Evolutionary conservation across 2,888 invertebrate species (phyloP).

Genomic region (Xestobium rufovillosum): DNA sequence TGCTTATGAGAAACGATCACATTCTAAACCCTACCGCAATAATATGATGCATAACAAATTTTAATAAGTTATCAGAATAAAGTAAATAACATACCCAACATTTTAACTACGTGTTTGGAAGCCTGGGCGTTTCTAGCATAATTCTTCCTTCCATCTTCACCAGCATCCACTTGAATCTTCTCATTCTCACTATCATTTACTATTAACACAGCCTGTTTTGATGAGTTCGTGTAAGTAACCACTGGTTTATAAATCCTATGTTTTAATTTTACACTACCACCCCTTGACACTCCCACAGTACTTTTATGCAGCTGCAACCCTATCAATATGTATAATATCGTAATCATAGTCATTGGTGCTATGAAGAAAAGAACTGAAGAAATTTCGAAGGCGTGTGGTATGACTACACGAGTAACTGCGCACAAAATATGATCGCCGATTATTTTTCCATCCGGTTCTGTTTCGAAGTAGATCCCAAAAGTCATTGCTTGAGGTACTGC

Average conservation of each 20-base stretch:
- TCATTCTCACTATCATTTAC: conserved; percentile 24
- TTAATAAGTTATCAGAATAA: too few relatives aligned
- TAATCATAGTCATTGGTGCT: conserved; percentile 52
- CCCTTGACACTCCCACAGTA: conserved; percentile 33
- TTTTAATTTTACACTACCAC: conserved; percentile 38
- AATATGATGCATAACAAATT: too few relatives aligned
- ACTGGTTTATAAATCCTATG: conserved; percentile 31
- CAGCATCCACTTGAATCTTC: conserved; percentile 23
- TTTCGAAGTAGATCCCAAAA: conserved; percentile 58
- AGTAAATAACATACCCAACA: conserved; percentile 52
- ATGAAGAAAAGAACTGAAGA: conserved; percentile 54
- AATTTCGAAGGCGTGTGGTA: conserved; percentile 46
- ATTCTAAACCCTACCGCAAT: too few relatives aligned
- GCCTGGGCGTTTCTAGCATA: conserved; percentile 39
- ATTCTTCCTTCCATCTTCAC: conserved; percentile 41
- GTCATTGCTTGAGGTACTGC: conserved; percentile 75
- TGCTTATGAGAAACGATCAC: too few relatives aligned
- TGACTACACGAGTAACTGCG: conserved; percentile 36
- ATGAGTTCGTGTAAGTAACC: conserved; percentile 23
- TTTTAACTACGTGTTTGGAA: conserved; percentile 48
- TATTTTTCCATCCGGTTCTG: conserved; percentile 32
- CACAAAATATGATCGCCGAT: conserved; percentile 36
- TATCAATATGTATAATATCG: conserved; percentile 48
- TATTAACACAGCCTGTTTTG: conserved; percentile 26
- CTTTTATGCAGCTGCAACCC: conserved; percentile 42